A percentile compares a stretch with the other conserved stretches of the same genome.
These are phyloP conservation scores for Leptodactylus fuscus DNA, from an alignment of 2,113 vertebrate species.

Conservation along the genomic window DNA sequence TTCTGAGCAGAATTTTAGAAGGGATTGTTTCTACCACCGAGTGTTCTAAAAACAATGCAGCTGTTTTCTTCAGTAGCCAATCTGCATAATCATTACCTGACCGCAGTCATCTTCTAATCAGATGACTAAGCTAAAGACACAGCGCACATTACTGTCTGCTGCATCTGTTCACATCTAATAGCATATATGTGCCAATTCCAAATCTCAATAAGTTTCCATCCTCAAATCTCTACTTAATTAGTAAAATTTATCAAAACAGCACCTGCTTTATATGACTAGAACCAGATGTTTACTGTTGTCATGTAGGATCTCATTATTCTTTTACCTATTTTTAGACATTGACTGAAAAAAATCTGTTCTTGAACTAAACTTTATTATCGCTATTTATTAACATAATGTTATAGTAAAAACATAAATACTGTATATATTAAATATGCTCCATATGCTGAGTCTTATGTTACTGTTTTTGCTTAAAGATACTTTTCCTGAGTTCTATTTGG, in stretches of 20 bases:
- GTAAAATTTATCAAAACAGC: constrained; percentile 44
- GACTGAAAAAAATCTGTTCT: background rate
- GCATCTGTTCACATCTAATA: constrained; percentile 31
- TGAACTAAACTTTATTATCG: constrained; percentile 1
- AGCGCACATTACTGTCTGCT: constrained; percentile 1
- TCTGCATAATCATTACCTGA: constrained; percentile 49
- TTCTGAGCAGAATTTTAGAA: constrained; percentile 2
- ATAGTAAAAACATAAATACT: background rate
- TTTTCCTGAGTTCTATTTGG: background rate
- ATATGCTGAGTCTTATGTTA: background rate
- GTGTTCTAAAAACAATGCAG: constrained; percentile 19
- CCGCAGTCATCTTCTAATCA: constrained; percentile 19
- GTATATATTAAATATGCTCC: background rate
- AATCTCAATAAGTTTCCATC: constrained; percentile 26
- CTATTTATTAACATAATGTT: background rate
- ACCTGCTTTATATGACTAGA: constrained; percentile 31
- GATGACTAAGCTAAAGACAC: constrained; percentile 26
- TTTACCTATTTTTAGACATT: constrained; percentile 5
- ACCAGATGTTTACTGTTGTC: constrained; percentile 4
- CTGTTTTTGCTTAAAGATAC: background rate
- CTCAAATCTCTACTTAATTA: constrained; percentile 46
- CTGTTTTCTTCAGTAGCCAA: constrained; percentile 21
- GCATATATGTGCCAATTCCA: constrained; percentile 10
- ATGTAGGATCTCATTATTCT: background rate
- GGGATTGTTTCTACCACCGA: background rate